These are phyloP conservation scores for Carduelis carduelis DNA, from an alignment of 2,797 vertebrate genomes.

Conservation along the genomic window DNA sequence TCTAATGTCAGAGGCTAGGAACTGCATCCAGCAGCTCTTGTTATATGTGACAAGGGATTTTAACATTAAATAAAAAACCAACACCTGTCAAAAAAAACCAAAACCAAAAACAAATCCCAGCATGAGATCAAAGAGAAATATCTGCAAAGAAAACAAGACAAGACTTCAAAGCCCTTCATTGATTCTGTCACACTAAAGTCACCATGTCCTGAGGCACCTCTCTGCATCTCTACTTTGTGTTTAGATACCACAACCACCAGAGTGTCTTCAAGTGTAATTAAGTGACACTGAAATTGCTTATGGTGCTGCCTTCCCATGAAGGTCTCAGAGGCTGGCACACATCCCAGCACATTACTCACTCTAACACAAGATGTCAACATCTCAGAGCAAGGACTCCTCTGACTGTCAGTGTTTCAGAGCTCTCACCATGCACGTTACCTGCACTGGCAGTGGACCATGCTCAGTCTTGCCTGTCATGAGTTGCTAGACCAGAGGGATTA, in stretches of 20 bases:
- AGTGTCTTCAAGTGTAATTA: slow-evolving; percentile 5
- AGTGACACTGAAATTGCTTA: neutral
- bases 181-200: neutral
- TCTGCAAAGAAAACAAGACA: slow-evolving; percentile 1
- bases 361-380: neutral
- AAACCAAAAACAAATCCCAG: neutral
- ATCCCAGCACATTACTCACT: neutral
- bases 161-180: neutral
- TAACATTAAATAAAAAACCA: neutral
- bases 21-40: neutral
- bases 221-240: neutral
- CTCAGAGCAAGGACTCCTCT: neutral
- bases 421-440: rapidly evolving
- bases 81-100: slow-evolving; percentile 61
- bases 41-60: neutral
- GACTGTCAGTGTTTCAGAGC: neutral
- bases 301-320: neutral
- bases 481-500: neutral
- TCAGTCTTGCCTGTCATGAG: neutral
- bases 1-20: neutral
- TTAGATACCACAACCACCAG: neutral
- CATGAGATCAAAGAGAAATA: slow-evolving; percentile 65
- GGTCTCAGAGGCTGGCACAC: neutral
- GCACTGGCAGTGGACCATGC: rapidly evolving
- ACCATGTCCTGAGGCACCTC: neutral